Percentiles rank a stretch among this genome's conserved stretches.
phyloP scores from a whole-genome alignment of 2,113 vertebrate genomes.

The Mormyrus lacerda region DNA sequence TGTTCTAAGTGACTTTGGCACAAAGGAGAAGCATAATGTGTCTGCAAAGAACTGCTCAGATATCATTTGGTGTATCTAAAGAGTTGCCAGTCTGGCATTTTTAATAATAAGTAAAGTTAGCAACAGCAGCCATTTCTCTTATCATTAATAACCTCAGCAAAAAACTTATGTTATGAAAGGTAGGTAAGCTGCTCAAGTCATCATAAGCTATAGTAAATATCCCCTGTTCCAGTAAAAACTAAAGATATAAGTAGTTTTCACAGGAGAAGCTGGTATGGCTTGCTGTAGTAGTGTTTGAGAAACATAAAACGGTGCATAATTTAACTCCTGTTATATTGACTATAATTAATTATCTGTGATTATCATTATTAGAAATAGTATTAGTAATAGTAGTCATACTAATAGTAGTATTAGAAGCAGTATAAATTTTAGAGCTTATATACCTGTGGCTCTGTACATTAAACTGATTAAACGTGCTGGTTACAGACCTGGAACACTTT shows the following conservation, averaged over 20 bases:
- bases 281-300: not conserved
- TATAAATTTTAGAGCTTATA: not conserved
- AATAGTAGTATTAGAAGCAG: not conserved
- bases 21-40: not conserved
- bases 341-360: not conserved
- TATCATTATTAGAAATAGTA: not conserved
- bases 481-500: not conserved
- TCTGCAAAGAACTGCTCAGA: conserved; percentile 20
- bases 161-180: not conserved
- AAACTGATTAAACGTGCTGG: not conserved
- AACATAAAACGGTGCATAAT: not conserved
- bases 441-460: not conserved
- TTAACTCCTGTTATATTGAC: not conserved
- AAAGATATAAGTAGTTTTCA: not conserved
- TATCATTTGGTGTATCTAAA: conserved; percentile 28
- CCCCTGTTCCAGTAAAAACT: not conserved
- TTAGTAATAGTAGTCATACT: not conserved
- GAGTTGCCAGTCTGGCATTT: conserved; percentile 17
- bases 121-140: not conserved
- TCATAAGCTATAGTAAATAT: not conserved
- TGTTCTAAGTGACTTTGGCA: not conserved
- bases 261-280: not conserved
- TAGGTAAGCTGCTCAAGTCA: not conserved
- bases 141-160: not conserved
- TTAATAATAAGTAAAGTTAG: conserved; percentile 23